These are phyloP conservation scores for Sebastiscus tertius DNA, from an alignment of 2,797 vertebrate genomes.

Conservation along the genomic window DNA sequence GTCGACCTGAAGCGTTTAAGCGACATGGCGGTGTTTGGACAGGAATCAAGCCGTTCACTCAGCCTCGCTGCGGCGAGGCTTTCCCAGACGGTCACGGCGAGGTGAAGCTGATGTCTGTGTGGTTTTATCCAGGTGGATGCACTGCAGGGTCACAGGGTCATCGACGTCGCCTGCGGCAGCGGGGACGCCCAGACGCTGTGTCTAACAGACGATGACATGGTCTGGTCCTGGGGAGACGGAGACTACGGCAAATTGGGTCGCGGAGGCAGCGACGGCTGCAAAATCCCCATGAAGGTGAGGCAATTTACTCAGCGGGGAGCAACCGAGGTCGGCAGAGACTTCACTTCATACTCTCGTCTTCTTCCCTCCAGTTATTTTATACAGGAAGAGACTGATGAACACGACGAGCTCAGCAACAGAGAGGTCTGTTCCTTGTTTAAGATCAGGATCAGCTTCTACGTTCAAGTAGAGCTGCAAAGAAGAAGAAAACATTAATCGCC, in stretches of 20 bases:
- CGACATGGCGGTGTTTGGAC: background rate
- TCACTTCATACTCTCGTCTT: background rate
- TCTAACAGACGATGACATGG: slow-evolving; percentile 96
- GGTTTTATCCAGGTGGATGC: slow-evolving; percentile 90
- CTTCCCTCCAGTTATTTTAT: background rate
- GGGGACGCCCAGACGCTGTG: slow-evolving; percentile 97
- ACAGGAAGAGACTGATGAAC: no score
- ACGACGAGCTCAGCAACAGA: no score
- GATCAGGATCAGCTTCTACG: no score
- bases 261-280: slow-evolving; percentile 98
- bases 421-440: background rate
- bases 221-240: slow-evolving; percentile 99
- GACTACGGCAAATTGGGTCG: slow-evolving; percentile 98
- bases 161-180: slow-evolving; percentile 96
- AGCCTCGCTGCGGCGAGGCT: background rate
- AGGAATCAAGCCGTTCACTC: background rate
- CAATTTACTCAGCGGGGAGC: background rate
- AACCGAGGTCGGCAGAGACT: background rate
- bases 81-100: background rate
- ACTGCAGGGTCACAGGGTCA: slow-evolving; percentile 95
- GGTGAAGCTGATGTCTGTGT: slow-evolving; percentile 2
- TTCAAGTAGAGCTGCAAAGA: no score
- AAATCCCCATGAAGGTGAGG: slow-evolving; percentile 97
- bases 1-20: background rate
- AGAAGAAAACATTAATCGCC: no score